Conservation (phyloP, 1,140 invertebrate genomes). For the Heliconius hewitsoni region DNA sequence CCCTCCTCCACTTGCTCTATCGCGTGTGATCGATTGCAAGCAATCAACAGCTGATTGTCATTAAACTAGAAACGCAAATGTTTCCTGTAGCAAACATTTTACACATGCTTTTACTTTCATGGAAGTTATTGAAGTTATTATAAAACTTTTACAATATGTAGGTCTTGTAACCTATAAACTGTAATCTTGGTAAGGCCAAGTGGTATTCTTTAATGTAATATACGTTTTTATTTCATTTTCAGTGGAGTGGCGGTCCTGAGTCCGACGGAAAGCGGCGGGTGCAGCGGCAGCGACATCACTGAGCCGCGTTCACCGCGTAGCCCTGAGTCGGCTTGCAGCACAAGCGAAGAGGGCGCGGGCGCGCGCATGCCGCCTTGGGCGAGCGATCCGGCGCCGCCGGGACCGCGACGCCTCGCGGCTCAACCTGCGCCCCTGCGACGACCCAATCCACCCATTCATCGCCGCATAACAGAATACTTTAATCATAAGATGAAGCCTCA, state of each 20-base stretch:
- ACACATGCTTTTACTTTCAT: conserved; percentile 6
- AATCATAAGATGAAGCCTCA: conserved; percentile 89
- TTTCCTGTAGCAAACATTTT: background rate
- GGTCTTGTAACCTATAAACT: background rate
- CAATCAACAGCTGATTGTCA: conserved; percentile 75
- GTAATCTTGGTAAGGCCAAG: too few species aligned
- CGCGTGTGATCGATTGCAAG: conserved; percentile 63
- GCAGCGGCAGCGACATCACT: conserved; percentile 81
- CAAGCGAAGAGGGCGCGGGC: conserved; percentile 80
- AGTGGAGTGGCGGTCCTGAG: conserved; percentile 81
- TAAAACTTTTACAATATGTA: background rate
- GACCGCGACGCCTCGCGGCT: conserved; percentile 71
- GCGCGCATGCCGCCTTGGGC: conserved; percentile 78
- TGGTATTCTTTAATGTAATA: background rate
- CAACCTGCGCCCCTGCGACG: conserved; percentile 73
- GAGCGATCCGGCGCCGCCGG: conserved; percentile 79
- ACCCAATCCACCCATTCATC: conserved; percentile 58
- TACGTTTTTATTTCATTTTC: conserved; percentile 49
- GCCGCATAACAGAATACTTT: conserved; percentile 89
- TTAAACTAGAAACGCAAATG: conserved; percentile 45
- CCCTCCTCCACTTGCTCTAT: conserved; percentile 45
- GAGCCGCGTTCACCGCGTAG: conserved; percentile 91
- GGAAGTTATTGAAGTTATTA: background rate
- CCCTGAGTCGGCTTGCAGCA: conserved; percentile 80
- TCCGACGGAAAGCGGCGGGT: conserved; percentile 74